These are phyloP conservation scores for Maccullochella peelii DNA, from an alignment of 2,113 vertebrate genomes.

Conservation along the genomic window DNA sequence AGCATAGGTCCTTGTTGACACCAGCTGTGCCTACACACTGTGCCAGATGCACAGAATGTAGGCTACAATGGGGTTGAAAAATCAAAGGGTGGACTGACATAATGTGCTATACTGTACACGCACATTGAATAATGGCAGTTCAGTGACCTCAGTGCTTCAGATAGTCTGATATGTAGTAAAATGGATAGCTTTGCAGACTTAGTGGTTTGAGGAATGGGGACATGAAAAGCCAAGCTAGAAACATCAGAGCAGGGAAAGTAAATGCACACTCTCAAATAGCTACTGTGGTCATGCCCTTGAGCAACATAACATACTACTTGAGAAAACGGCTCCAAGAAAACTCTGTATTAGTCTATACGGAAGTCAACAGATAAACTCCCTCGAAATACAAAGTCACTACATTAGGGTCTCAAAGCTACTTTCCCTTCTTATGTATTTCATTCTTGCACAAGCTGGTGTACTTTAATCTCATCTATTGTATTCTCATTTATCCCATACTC, in stretches of 20 bases:
- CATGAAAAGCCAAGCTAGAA: constrained; percentile 28
- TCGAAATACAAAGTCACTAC: background rate
- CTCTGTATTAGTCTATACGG: background rate
- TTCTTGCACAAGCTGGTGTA: background rate
- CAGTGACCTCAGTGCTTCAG: constrained; percentile 33
- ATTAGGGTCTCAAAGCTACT: constrained; percentile 10
- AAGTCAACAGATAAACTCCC: constrained; percentile 7
- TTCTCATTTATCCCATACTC: constrained; percentile 1
- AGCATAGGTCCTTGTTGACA: constrained; percentile 67
- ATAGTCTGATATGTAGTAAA: constrained; percentile 11
- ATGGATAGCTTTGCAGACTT: constrained; percentile 21
- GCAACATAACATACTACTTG: constrained; percentile 42
- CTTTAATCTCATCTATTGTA: constrained; percentile 12
- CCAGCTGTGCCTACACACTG: constrained; percentile 65
- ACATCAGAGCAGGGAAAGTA: constrained; percentile 41
- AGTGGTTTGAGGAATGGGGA: constrained; percentile 13
- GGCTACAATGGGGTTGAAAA: constrained; percentile 26
- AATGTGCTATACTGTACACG: constrained; percentile 4
- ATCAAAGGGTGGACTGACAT: constrained; percentile 48
- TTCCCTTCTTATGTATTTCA: background rate
- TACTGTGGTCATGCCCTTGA: constrained; percentile 47
- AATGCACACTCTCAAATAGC: constrained; percentile 49
- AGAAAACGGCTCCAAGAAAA: constrained; percentile 8
- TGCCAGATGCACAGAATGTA: constrained; percentile 54
- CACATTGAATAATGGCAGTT: constrained; percentile 29